phyloP scores from a whole-genome alignment of 1,140 invertebrate genomes.

The Bilobella aurantiaca region DNA sequence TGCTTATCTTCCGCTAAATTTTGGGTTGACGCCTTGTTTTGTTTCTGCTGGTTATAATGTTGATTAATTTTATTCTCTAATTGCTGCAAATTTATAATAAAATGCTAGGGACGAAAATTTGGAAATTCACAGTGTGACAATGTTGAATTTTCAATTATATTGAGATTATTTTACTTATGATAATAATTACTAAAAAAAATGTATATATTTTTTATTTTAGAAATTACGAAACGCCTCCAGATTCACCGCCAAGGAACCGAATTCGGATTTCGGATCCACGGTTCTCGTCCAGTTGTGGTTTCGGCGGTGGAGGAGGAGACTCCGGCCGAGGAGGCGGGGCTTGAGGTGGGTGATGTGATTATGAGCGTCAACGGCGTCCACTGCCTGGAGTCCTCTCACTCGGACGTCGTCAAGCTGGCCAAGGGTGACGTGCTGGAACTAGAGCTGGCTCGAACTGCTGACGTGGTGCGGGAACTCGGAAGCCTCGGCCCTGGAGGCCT shows the following conservation, averaged over 20 bases:
- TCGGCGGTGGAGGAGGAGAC: slow-evolving; percentile 86
- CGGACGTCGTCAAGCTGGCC: slow-evolving; percentile 86
- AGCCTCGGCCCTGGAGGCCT: slow-evolving; percentile 2
- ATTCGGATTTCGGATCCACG: slow-evolving; percentile 91
- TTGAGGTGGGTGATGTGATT: slow-evolving; percentile 89
- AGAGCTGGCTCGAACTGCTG: slow-evolving; percentile 75
- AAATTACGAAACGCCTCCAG: slow-evolving; percentile 29
- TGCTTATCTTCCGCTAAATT: no score
- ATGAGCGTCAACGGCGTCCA: slow-evolving; percentile 81
- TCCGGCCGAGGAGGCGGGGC: slow-evolving; percentile 75
- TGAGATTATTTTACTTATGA: no score
- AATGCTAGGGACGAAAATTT: no score
- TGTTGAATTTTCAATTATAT: no score
- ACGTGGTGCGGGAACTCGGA: slow-evolving; percentile 43
- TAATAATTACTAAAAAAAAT: not conserved
- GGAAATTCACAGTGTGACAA: no score
- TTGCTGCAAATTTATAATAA: no score
- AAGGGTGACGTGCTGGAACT: slow-evolving; percentile 74
- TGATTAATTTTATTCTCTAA: no score
- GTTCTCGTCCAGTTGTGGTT: slow-evolving; percentile 87
- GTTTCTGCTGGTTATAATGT: no score
- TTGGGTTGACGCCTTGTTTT: no score
- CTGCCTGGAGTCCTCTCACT: slow-evolving; percentile 82
- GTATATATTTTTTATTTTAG: slow-evolving; percentile 15
- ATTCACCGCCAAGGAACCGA: slow-evolving; percentile 49